Base-by-base conservation (phyloP, 1,140 invertebrate genomes). In the Tribolium castaneum region DNA sequence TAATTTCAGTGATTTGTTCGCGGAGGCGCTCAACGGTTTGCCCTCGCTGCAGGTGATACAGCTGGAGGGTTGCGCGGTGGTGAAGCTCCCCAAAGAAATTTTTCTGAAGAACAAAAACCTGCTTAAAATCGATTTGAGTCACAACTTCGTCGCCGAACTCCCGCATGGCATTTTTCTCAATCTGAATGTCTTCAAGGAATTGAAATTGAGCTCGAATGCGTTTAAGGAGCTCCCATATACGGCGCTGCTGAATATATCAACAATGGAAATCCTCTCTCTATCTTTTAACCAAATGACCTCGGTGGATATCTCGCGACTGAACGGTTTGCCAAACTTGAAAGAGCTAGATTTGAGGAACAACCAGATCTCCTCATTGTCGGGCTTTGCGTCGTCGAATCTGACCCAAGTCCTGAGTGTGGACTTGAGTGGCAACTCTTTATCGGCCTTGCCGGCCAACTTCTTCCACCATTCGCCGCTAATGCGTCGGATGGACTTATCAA, bases 391-490 rank as follows among this genome's bases (percentile, higher is more conserved):
- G 1, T 90, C 93, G 0, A 93, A 94, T 82, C 87, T 95, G 3
- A 93, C 92, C 3, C 92, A 92, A 62, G 86, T 95, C 13, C 86
- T 93, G 0, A 90, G 90, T 0, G 90, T 95, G 30, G 94, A 96
- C 86, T 88, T 96, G 25, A 94, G 93, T 80, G 89, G 91, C 30
- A 96, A 96, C 84, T 86, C 90, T 35, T 83, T 96, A 71, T 89
- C 91, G n/a, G 90, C 92, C n/a, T 86, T 97, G 49, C 93, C 94
- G 3, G 91, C 92, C 1, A 95, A 96, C 82, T 95, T 97, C 84
- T 93, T 97, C 80, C 89, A 91, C 70, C 89, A 94, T 83, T 92
- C 92, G 51, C 86, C 91, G 76, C 88, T 91, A 80, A 83, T 98
- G 34, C 90, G 93, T 77, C 90, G 92, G 45, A 90, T 97, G 0